Evolutionary conservation across 2,888 invertebrate genomes (phyloP).

Genomic region (Dynastes maya): DNA sequence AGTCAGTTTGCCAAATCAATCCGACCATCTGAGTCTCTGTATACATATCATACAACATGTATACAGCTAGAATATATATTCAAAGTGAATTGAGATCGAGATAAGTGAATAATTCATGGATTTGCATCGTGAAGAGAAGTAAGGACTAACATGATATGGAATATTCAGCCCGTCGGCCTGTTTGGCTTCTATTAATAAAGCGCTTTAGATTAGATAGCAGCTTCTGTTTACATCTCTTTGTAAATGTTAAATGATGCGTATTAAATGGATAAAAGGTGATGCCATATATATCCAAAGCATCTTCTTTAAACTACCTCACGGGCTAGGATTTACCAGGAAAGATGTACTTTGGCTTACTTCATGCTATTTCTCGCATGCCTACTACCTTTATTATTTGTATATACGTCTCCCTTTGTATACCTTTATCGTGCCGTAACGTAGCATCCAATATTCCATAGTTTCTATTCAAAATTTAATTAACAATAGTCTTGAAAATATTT

Average conservation of each 20-base stretch:
- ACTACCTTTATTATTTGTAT: not conserved
- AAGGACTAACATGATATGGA: constrained; percentile 63
- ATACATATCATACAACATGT: constrained; percentile 67
- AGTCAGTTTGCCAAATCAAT: constrained; percentile 64
- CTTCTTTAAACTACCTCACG: constrained; percentile 28
- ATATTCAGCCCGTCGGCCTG: constrained; percentile 63
- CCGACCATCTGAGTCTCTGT: constrained; percentile 62
- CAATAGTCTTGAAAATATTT: not conserved
- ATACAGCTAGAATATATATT: constrained; percentile 65
- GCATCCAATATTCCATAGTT: not conserved
- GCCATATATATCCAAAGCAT: constrained; percentile 17
- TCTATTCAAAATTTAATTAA: constrained; percentile 10
- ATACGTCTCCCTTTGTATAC: not conserved
- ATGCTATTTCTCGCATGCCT: not conserved
- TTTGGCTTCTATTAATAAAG: constrained; percentile 68
- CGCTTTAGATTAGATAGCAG: constrained; percentile 66
- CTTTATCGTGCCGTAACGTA: not conserved
- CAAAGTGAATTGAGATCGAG: constrained; percentile 68
- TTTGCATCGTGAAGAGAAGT: constrained; percentile 63
- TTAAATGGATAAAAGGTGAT: constrained; percentile 58
- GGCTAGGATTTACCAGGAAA: constrained; percentile 2
- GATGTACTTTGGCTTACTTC: not conserved
- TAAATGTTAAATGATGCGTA: constrained; percentile 66
- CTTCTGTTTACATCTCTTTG: constrained; percentile 65
- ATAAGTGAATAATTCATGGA: constrained; percentile 69